Conservation (phyloP, 2,888 invertebrate species). For the Chromoteleia sp. region DNA sequence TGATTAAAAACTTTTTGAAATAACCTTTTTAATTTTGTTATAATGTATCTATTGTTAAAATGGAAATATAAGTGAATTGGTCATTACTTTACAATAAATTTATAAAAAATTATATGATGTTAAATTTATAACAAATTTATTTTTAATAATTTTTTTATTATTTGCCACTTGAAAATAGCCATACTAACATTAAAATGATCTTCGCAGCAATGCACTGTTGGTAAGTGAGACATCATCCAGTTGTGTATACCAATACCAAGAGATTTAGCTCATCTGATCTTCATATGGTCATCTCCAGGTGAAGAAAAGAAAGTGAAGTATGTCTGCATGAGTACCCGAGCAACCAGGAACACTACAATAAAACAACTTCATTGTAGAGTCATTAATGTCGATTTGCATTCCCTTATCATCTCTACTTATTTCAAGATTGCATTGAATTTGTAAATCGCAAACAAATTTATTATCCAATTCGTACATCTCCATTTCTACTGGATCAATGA, state of each 20-base stretch:
- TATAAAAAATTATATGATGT: no score
- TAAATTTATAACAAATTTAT: no score
- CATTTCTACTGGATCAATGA: not conserved
- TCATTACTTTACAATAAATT: no score
- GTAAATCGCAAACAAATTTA: constrained; percentile 10
- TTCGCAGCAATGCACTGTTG: constrained; percentile 41
- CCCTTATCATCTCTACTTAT: not conserved
- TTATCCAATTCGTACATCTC: constrained; percentile 14
- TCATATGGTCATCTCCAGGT: constrained; percentile 16
- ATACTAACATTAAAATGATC: constrained; percentile 54
- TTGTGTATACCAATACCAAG: constrained; percentile 19
- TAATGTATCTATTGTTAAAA: no score
- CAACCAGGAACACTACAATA: constrained; percentile 37
- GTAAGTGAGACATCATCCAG: constrained; percentile 35
- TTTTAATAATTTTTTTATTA: not conserved
- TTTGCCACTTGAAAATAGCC: no score
- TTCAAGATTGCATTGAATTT: constrained; percentile 14
- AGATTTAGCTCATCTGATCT: not conserved
- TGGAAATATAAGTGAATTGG: no score
- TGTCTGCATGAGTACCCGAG: constrained; percentile 26
- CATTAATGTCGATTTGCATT: constrained; percentile 23
- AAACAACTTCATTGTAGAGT: constrained; percentile 4
- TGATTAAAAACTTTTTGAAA: no score
- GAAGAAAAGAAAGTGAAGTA: constrained; percentile 26
- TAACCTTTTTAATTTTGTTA: no score